Base-by-base conservation (phyloP, 2,888 invertebrate genomes). In the Oscheius onirici region DNA sequence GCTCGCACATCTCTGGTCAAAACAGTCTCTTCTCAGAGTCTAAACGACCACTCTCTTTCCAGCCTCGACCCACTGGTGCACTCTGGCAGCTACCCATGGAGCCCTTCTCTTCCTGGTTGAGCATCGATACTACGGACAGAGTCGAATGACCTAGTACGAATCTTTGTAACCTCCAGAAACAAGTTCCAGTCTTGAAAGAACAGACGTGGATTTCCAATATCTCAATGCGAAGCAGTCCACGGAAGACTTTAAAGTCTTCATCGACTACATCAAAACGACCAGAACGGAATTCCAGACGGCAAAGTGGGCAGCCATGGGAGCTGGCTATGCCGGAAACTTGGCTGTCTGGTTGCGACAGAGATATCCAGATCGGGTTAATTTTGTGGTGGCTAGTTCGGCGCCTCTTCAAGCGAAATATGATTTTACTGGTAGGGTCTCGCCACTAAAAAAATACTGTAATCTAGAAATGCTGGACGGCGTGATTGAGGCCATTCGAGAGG, bases 381-480 rank as follows among this genome's bases (percentile, higher is more conserved):
- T 60, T 20, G 44, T 24, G 0, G 44, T 60, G 11, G 60, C 43
- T 17, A 60, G 60, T 43, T 60, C 60, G 3, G 43, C 60, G 13
- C 60, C 60, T 17, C 60, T 60, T 41, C 60, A 60, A 24, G 60
- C 60, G 6, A 60, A 60, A 43, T 60, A 60, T 20, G 60, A 60
- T 22, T 60, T 43, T n/a, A 43, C 60, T n/a, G 60, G 60, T 60
- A 3, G 52, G 22, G 13, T 52, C 5, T 52, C 13, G 69, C 85
- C 13, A 52, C n/a, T 8, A 26, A 2, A 22, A 26, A 26, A n/a
- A 8, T 11, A 57, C 3, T 34, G 34, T 1, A 13, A 41, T 84
- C 5, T 75, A 87, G 88, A 94, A 87, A 97, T 95, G 88, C 92
- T 92, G 81, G 90, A 92, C 78, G 93, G 95, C 0, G 95, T 96